Percentiles rank a stretch among this genome's conserved stretches.
Evolutionary conservation across 2,113 vertebrate genomes (phyloP).

Genomic region (Psilopogon haemacephalus): DNA sequence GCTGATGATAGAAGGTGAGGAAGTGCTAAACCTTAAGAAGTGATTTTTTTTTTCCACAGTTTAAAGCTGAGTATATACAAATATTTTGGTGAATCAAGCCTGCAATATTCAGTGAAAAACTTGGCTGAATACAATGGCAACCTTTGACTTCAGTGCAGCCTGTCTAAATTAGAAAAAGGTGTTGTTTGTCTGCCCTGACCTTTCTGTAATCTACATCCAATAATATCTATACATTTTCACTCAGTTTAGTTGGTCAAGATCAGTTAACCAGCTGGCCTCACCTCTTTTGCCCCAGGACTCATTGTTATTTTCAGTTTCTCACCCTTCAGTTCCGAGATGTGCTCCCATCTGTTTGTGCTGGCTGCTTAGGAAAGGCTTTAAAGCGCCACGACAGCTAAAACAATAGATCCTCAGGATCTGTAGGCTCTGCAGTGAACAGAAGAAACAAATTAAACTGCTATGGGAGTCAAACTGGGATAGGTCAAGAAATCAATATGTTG

Average conservation of each 20-base stretch:
- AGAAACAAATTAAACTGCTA: neutral
- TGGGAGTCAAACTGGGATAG: neutral
- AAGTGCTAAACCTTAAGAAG: neutral
- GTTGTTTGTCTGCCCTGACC: conserved; percentile 11
- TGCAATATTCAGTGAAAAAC: neutral
- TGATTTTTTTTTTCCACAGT: neutral
- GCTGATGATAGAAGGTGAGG: neutral
- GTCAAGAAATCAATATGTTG: neutral
- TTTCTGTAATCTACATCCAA: neutral
- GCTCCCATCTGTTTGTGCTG: neutral
- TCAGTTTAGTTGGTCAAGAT: neutral
- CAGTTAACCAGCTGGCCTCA: neutral
- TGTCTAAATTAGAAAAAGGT: conserved; percentile 23
- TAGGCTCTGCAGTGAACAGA: neutral
- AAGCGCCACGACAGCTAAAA: neutral
- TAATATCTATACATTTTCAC: neutral
- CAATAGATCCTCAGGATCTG: neutral
- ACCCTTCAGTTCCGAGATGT: neutral
- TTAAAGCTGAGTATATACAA: neutral
- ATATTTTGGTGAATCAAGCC: neutral
- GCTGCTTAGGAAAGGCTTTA: neutral
- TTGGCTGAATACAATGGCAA: neutral
- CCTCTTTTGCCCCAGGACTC: neutral
- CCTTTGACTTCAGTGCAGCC: neutral
- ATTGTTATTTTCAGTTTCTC: neutral